Evolutionary conservation across 1,140 invertebrate genomes (phyloP).

Genomic region (Ceratina japonica): DNA sequence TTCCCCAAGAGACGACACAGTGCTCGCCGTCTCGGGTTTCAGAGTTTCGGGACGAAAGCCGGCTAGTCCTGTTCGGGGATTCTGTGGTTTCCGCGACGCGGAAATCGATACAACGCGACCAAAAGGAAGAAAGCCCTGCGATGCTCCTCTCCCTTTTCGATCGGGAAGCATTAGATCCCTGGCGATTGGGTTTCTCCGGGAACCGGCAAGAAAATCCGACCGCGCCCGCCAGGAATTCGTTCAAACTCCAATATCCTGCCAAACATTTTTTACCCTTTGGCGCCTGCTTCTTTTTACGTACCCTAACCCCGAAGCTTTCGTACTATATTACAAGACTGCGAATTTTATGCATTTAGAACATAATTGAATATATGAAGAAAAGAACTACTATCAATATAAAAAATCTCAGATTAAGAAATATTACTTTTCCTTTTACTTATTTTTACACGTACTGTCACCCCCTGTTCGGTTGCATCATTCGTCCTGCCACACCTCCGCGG

Average conservation of each 20-base stretch:
- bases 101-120: conserved; percentile 38
- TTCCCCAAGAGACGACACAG: neutral
- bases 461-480: no score
- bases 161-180: conserved; percentile 35
- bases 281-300: neutral
- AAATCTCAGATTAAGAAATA: no score
- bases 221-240: neutral
- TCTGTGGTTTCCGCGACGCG: conserved; percentile 49
- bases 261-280: neutral
- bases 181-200: conserved; percentile 39
- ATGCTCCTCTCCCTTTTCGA: neutral
- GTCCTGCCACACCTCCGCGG: no score
- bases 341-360: no score
- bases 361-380: no score
- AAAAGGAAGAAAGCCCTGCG: conserved; percentile 44
- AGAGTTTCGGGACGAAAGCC: conserved; percentile 39
- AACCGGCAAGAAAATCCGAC: neutral
- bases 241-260: neutral
- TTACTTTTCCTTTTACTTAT: no score
- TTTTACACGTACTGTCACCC: no score
- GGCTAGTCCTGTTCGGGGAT: conserved; percentile 32
- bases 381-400: no score
- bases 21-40: conserved; percentile 22
- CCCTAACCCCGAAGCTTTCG: neutral
- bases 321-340: no score